Base-by-base conservation (phyloP, 2,888 invertebrate genomes). In the Spatulosminthurus flaviceps region DNA sequence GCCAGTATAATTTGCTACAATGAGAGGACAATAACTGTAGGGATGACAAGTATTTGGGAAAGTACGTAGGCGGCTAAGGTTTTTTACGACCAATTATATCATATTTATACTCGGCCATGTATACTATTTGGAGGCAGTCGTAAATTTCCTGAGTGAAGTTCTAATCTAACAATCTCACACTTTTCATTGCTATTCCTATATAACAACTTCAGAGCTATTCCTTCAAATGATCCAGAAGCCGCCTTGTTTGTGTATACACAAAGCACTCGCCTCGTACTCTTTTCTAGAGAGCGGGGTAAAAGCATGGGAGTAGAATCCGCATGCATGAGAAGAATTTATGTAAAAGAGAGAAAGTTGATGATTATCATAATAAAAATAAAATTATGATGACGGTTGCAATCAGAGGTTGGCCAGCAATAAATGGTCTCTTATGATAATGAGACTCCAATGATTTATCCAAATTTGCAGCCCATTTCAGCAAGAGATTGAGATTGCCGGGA, bases 341-440 rank as follows among this genome's bases (percentile, higher is more conserved):
- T 26, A 4, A 4, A 64, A n/a, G 64, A 22, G 64, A 22, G 64
- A 21, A 26, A 64, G 22, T 22, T 64, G 64, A 64, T 64, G 26
- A 64, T 64, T 64, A 64, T 64, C 64, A 64, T 64, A 64, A 64
- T 64, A 64, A 64, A n/a, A 64, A 64, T 64, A 64, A 64, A 64
- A 64, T 64, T 22, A 64, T 64, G n/a, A 24, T 16, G 13, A 1
- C 13, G 64, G 22, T 4, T 64, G 64, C 64, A 64, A 64, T 64
- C 64, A 64, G 64, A 64, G 64, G 13, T 64, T 64, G 7, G 22
- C 22, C 2, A 16, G 64, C n/a, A 64, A 64, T 64, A 64, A 64
- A 64, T 9, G 64, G 64, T 24, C 64, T 64, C 64, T 64, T 64
- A 64, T 64, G 64, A 64, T 64, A 64, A 64, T 64, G 64, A 64